Evolutionary conservation across 2,888 invertebrate genomes (phyloP).

Genomic region (Polyploca ridens): DNA sequence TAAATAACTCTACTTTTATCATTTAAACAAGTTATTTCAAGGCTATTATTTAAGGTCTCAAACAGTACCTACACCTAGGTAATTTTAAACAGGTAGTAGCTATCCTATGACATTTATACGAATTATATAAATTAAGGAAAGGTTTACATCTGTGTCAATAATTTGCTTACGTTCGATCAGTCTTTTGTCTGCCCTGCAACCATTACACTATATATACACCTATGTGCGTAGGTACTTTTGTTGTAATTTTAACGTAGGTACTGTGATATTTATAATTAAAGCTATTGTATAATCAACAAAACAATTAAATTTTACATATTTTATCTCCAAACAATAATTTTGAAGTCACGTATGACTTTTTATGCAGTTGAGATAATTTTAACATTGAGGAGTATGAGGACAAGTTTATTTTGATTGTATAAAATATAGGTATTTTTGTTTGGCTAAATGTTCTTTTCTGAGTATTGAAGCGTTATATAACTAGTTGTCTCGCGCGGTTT

Average conservation of each 20-base stretch:
- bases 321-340: no score
- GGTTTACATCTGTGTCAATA: slow-evolving; percentile 7
- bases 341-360: no score
- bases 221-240: neutral
- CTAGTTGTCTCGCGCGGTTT: no score
- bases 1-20: neutral
- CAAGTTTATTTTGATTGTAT: no score
- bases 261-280: slow-evolving; percentile 1
- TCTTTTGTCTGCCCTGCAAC: slow-evolving; percentile 9
- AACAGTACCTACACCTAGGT: neutral
- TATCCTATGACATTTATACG: neutral
- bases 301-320: no score
- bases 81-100: neutral
- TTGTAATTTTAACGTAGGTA: neutral
- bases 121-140: neutral
- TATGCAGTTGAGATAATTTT: no score
- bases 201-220: neutral
- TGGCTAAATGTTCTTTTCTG: no score
- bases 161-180: slow-evolving; percentile 3
- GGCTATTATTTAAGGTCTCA: neutral
- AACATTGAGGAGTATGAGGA: no score
- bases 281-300: neutral
- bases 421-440: no score
- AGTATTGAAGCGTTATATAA: no score
- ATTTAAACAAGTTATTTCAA: neutral